Conservation (phyloP, 2,113 vertebrate genomes). For the Camarhynchus parvulus region DNA sequence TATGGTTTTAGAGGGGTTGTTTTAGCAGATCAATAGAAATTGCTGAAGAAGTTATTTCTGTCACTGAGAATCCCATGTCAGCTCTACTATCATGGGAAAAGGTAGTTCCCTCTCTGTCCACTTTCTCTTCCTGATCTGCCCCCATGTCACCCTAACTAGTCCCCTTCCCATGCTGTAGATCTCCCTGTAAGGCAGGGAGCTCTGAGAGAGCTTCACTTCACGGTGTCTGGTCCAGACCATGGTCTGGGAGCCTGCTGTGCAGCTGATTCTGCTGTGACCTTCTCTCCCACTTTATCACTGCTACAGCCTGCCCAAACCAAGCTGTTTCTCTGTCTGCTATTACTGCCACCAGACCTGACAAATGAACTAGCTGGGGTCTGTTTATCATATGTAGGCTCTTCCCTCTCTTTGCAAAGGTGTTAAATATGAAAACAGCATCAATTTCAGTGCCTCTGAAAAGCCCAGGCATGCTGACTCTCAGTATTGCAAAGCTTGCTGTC, state of each 20-base stretch:
- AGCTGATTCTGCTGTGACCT: background rate
- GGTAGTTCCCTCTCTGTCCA: rapidly evolving
- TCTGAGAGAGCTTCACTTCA: background rate
- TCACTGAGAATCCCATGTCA: background rate
- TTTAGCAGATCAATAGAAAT: background rate
- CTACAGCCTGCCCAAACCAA: background rate
- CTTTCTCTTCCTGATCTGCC: background rate
- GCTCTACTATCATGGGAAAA: rapidly evolving
- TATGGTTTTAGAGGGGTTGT: background rate
- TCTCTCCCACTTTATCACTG: rapidly evolving
- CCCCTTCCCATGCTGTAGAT: rapidly evolving
- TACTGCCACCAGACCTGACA: background rate
- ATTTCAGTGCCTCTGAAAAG: background rate
- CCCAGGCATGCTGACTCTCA: background rate
- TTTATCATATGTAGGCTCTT: background rate
- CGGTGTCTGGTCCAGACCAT: no score
- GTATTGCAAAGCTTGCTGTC: background rate
- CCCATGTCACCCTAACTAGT: background rate
- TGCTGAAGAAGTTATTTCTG: background rate
- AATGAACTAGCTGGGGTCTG: rapidly evolving
- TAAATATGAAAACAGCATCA: background rate
- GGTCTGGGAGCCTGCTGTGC: background rate
- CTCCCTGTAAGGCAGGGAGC: background rate
- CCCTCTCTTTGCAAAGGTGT: background rate
- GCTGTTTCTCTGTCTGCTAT: background rate